phyloP scores from a whole-genome alignment of 2,113 vertebrate species.

The Odontophorus gujanensis region DNA sequence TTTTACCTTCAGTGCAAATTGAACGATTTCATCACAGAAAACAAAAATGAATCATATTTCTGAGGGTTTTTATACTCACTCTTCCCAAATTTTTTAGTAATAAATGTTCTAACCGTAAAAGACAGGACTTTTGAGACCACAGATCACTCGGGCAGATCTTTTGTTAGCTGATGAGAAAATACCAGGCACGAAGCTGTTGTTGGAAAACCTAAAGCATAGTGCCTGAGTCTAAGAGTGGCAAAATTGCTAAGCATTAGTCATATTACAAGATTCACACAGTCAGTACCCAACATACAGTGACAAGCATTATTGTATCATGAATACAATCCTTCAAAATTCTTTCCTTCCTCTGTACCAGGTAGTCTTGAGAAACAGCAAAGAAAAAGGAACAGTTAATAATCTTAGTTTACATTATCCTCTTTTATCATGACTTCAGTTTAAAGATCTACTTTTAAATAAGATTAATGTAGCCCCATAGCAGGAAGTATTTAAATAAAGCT shows the following conservation, averaged over 20 bases:
- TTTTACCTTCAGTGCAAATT: not conserved
- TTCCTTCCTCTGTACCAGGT: not conserved
- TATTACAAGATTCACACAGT: not conserved
- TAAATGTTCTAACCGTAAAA: not conserved
- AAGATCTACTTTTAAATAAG: not conserved
- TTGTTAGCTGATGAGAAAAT: not conserved
- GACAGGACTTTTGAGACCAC: not conserved
- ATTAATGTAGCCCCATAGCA: not conserved
- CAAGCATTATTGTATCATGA: not conserved
- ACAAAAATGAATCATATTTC: not conserved
- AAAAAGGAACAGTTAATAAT: not conserved
- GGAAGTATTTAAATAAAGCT: not conserved
- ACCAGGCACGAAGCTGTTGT: not conserved
- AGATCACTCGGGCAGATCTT: not conserved
- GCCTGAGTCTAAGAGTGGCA: not conserved
- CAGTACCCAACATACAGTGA: not conserved
- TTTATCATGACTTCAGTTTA: not conserved
- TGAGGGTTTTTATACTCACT: not conserved
- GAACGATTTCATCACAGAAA: not conserved
- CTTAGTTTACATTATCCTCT: not conserved
- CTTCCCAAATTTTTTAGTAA: not conserved
- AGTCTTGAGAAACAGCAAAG: not conserved
- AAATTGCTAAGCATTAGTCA: not conserved
- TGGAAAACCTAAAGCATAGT: not conserved
- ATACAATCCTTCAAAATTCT: not conserved